Evolutionary conservation across 2,797 vertebrate species (phyloP), one percentile per base, ranked within the genome.

Genomic region (Gadopsis marmoratus): DNA sequence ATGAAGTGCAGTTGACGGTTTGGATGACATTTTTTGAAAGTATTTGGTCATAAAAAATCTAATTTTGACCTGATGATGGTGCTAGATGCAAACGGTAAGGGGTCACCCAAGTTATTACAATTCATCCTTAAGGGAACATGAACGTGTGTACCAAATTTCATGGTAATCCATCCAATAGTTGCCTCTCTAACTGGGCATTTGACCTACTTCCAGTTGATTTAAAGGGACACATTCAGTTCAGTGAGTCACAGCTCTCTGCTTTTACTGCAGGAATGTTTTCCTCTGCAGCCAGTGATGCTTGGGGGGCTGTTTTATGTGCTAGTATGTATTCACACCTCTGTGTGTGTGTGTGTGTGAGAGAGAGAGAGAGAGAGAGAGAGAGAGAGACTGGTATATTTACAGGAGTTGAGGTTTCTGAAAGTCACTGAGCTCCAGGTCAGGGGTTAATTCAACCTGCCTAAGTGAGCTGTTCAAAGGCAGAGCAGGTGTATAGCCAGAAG

Each of bases 121-220:
- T 35, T 47, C 2, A 14, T 50, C 31, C 21, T 48, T 3, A 21
- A 10, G 3, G 14, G 5, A 33, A n/a, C 33, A 21, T 47, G 21
- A 29, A 31, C 48, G 0, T 41, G 13, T 55, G 17, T 19, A 48
- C 51, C n/a, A 58, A 7, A 43, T 63, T 12, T 2, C 0, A n/a
- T 39, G 13, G 7, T 3, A 33, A 47, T 63, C 33, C 8, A 29
- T 62, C 7, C 13, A 23, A 10, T 53, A 53, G n/a, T 19, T 61
- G 10, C 48, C 59, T 85, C 71, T 81, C 70, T 39, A 54, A 79
- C 72, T 79, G 88, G 78, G 71, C 60, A 41, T 67, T 83, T 92
- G 89, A 90, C 90, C 91, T 88, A 92, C 88, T 89, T 92, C 81
- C 70, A 81, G 68, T 79, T 80, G 71, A 88, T 89, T 87, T 79